Percentiles rank a stretch among this genome's conserved stretches.
These are phyloP conservation scores for Nyctalus aviator DNA, from an alignment of 2,797 vertebrate genomes.

Conservation along the genomic window DNA sequence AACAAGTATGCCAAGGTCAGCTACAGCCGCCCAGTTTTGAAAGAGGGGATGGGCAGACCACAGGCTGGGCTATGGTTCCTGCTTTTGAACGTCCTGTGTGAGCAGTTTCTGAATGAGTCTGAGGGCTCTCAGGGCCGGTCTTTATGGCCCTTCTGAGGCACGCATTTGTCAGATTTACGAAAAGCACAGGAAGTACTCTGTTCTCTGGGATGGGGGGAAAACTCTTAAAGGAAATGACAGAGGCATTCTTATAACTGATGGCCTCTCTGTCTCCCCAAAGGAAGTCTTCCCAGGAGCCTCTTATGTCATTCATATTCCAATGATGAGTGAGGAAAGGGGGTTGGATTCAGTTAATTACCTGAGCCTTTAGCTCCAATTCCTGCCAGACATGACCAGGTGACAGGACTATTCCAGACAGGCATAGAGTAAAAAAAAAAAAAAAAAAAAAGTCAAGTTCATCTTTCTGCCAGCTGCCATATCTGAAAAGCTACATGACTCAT, in stretches of 20 bases:
- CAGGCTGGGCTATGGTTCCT: slow-evolving; percentile 41
- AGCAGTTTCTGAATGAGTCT: slow-evolving; percentile 64
- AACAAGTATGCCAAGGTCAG: slow-evolving; percentile 62
- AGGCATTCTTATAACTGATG: not conserved
- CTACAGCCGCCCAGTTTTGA: slow-evolving; percentile 22
- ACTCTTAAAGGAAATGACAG: not conserved
- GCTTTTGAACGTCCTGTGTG: slow-evolving; percentile 68
- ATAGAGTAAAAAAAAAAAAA: not conserved
- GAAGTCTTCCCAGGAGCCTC: not conserved
- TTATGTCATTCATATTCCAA: not conserved
- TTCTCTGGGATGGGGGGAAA: not conserved
- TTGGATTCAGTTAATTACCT: not conserved
- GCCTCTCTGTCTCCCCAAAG: not conserved
- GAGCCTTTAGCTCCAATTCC: not conserved
- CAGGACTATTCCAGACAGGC: not conserved
- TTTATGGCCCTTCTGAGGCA: not conserved
- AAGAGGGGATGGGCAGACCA: slow-evolving; percentile 69
- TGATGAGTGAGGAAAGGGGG: not conserved
- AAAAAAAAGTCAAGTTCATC: not conserved
- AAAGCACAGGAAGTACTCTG: not conserved
- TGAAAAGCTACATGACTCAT: not conserved
- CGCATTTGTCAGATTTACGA: not conserved
- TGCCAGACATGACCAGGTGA: not conserved
- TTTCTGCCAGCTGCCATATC: not conserved
- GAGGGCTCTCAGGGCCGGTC: slow-evolving; percentile 28